Evolutionary conservation across 2,888 invertebrate species (phyloP), one percentile per base, ranked within the genome.

Genomic region (Athalia rosae): DNA sequence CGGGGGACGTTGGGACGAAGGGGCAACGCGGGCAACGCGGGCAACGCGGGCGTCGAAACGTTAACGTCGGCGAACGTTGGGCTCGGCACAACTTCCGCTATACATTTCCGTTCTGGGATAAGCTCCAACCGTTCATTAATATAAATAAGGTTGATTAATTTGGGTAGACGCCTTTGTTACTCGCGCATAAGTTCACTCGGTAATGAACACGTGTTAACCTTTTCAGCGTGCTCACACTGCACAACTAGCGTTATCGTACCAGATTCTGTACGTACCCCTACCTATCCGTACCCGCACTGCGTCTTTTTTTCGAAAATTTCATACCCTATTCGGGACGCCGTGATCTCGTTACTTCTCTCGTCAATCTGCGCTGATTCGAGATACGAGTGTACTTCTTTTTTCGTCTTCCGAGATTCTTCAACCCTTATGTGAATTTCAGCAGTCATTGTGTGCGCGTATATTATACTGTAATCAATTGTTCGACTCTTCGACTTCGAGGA

Each of bases 131-230:
- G 73, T 77, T 77, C 77, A 77, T 77, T 77, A 77, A 77, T 77
- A 77, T 77, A 71, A 69, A 77, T 77, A 73, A 77, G 73, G 73
- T 63, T 77, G 56, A 77, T 56, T 73, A 73, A 77, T 77, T 77
- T 63, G 77, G 77, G 73, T 63, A 63, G 73, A 62, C 77, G 77
- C 77, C 73, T 73, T 77, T 73, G 77, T 77, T 69, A 59, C 77
- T 61, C 15, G 48, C 61, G 74, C 74, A 74, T 74, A 62, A 74
- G 59, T 61, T 61, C 13, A 4, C 71, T 58, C 59, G 71, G 71
- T 74, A 71, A 71, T 71, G 47, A 74, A 74, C 74, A 74, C 74
- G 74, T 61, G 74, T 62, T 74, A 71, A 8, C 43, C 45, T 50
- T 58, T 58, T 28, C 3, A 58, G 62, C n/a, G 13, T 28, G 13